Evolutionary conservation across 2,888 invertebrate species (phyloP).

Genomic region (Himalopsyche anomala): DNA sequence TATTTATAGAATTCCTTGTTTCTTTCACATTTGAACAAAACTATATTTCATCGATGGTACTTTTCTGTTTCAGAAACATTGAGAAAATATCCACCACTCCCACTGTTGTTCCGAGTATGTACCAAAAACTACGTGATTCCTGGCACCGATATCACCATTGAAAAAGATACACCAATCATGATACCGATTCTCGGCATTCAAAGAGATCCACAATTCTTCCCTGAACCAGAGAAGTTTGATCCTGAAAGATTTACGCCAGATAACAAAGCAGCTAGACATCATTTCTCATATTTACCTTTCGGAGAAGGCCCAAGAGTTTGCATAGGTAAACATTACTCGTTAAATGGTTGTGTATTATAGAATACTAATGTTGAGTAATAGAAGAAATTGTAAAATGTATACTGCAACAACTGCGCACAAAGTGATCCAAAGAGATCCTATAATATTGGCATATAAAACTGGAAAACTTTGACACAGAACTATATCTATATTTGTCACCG

Average conservation of each 20-base stretch:
- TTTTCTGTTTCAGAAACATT: constrained; percentile 68
- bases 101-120: constrained; percentile 66
- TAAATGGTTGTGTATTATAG: no score
- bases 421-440: no score
- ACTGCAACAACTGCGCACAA: no score
- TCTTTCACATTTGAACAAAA: no score
- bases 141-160: constrained; percentile 66
- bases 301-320: constrained; percentile 67
- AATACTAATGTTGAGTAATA: no score
- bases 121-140: constrained; percentile 67
- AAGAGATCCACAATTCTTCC: constrained; percentile 68
- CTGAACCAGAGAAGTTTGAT: constrained; percentile 69
- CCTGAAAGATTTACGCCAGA: constrained; percentile 69
- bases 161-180: constrained; percentile 68
- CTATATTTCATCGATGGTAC: no score
- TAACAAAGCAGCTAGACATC: constrained; percentile 66
- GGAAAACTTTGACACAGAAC: no score
- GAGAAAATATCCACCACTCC: constrained; percentile 69
- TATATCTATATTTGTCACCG: no score
- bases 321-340: constrained; percentile 64
- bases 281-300: constrained; percentile 67
- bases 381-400: no score
- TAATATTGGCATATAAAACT: no score
- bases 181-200: constrained; percentile 69
- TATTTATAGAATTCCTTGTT: no score